Evolutionary conservation across 2,888 invertebrate species (phyloP).

Genomic region (Penaeus monodon): DNA sequence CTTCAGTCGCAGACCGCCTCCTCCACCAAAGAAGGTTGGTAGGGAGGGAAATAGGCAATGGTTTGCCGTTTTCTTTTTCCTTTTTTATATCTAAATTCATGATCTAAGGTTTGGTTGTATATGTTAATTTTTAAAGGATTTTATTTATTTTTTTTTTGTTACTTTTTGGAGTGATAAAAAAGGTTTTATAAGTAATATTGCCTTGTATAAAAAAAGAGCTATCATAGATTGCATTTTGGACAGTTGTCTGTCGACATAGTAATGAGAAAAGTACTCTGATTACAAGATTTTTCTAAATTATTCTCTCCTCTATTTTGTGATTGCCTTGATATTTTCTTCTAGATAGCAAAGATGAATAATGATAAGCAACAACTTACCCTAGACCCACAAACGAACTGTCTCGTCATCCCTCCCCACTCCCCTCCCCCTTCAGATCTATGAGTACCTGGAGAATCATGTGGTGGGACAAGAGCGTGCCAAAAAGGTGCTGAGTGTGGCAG

Average conservation of each 20-base stretch:
- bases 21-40: conserved; percentile 86
- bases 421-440: conserved; percentile 80
- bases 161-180: too few relatives aligned
- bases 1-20: conserved; percentile 82
- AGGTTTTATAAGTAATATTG: too few relatives aligned
- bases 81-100: background rate
- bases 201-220: too few relatives aligned
- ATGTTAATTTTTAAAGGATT: too few relatives aligned
- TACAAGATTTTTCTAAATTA: conserved; percentile 2
- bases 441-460: conserved; percentile 95
- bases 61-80: background rate
- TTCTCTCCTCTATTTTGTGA: background rate
- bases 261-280: too few relatives aligned
- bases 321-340: background rate
- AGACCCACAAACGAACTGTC: background rate
- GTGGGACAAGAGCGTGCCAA: conserved; percentile 98
- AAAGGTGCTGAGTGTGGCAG: conserved; percentile 96
- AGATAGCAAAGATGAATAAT: too few relatives aligned
- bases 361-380: too few relatives aligned
- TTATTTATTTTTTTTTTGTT: too few relatives aligned
- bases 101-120: too few relatives aligned
- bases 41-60: background rate
- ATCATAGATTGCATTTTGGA: too few relatives aligned
- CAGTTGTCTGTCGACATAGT: too few relatives aligned
- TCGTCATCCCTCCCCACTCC: background rate